phyloP scores from a whole-genome alignment of 2,888 invertebrate species.

The Torymus tubicola region DNA sequence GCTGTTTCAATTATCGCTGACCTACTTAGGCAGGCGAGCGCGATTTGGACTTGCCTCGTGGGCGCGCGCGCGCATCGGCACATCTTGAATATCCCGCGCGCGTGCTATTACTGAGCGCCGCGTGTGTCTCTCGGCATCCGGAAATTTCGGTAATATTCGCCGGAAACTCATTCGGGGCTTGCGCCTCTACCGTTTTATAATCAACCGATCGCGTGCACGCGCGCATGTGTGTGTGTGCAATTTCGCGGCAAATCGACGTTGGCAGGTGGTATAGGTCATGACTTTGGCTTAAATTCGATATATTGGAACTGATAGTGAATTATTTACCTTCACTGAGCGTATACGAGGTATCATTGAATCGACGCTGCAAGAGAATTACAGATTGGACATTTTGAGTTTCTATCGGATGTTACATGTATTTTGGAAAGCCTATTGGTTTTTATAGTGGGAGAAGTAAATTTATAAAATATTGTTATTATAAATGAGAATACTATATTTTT shows the following conservation, averaged over 20 bases:
- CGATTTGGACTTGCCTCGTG: slow-evolving; percentile 28
- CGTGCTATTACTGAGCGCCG: not conserved
- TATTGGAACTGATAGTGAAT: no score
- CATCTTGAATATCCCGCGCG: slow-evolving; percentile 22
- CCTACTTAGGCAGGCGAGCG: slow-evolving; percentile 55
- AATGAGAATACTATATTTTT: no score
- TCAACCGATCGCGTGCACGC: slow-evolving; percentile 2
- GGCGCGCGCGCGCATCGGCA: slow-evolving; percentile 7
- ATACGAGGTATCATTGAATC: no score
- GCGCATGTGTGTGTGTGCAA: not conserved
- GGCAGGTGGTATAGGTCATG: not conserved
- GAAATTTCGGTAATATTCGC: slow-evolving; percentile 55
- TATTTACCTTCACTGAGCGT: no score
- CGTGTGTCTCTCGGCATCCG: slow-evolving; percentile 24
- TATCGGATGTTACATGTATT: no score
- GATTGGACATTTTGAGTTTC: no score
- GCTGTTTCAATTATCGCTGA: slow-evolving; percentile 62
- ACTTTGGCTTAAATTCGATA: no score
- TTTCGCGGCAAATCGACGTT: not conserved
- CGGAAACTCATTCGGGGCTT: slow-evolving; percentile 42
- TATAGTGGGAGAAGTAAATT: no score
- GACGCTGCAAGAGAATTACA: no score
- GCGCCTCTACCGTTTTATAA: slow-evolving; percentile 27
- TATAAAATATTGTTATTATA: no score
- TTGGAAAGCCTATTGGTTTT: no score